These are phyloP conservation scores for Drosophila nebulosa DNA, from an alignment of 1,140 invertebrate species.

Conservation along the genomic window DNA sequence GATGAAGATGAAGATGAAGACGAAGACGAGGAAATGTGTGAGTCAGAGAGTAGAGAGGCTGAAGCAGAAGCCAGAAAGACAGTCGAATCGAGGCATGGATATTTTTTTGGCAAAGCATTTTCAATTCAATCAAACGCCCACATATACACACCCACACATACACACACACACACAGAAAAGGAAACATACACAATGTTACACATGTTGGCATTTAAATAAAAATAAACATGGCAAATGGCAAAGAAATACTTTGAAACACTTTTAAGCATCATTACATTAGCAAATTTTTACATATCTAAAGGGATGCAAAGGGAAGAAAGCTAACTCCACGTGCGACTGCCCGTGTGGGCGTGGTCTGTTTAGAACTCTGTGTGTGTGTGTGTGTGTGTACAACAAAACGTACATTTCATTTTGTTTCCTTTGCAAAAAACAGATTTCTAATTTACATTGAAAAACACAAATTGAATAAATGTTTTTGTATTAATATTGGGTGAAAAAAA, in stretches of 20 bases:
- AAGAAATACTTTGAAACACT: constrained; percentile 73
- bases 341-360: not conserved
- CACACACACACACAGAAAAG: not conserved
- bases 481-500: constrained; percentile 17
- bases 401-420: constrained; percentile 39
- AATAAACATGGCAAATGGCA: constrained; percentile 68
- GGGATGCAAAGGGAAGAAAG: constrained; percentile 2
- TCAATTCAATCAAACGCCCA: constrained; percentile 74
- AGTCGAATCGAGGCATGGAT: constrained; percentile 31
- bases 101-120: constrained; percentile 74
- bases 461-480: constrained; percentile 59
- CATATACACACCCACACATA: constrained; percentile 21
- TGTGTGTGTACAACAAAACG: not conserved
- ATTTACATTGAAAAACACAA: constrained; percentile 67
- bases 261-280: constrained; percentile 78
- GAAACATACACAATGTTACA: constrained; percentile 16
- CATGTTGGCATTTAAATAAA: constrained; percentile 71
- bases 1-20: not conserved
- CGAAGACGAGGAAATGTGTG: not conserved
- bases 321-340: constrained; percentile 9
- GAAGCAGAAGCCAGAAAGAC: not conserved
- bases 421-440: constrained; percentile 41
- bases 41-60: not conserved
- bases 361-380: no score
- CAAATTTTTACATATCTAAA: constrained; percentile 52